phyloP scores from a whole-genome alignment of 2,888 invertebrate genomes.

The Andricus curvator region DNA sequence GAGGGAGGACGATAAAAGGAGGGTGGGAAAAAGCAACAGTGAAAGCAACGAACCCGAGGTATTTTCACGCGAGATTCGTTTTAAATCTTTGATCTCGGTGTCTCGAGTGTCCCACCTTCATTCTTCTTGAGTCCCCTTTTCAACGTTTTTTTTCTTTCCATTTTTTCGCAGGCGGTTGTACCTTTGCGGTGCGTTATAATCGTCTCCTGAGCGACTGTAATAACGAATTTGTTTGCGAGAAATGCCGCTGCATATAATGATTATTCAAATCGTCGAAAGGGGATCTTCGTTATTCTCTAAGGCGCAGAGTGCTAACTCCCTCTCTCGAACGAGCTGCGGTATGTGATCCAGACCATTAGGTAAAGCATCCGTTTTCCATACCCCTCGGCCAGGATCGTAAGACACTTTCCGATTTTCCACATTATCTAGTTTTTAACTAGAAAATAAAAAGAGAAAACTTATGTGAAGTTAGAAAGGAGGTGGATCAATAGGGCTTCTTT shows the following conservation, averaged over 20 bases:
- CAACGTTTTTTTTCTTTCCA: background rate
- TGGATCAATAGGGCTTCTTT: too few species aligned
- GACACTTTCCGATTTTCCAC: background rate
- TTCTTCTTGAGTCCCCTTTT: conserved; percentile 2
- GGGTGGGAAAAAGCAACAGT: conserved; percentile 18
- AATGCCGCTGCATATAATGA: conserved; percentile 76
- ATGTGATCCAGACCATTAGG: conserved; percentile 75
- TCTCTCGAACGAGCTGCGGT: conserved; percentile 58
- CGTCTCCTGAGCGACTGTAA: conserved; percentile 43
- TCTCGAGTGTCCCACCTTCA: conserved; percentile 38
- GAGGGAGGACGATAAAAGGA: conserved; percentile 41
- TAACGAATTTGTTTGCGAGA: conserved; percentile 73
- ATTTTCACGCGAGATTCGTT: conserved; percentile 34
- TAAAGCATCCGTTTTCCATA: conserved; percentile 63
- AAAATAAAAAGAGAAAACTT: background rate
- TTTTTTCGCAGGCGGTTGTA: background rate
- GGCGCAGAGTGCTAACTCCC: conserved; percentile 46
- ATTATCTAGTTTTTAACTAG: background rate
- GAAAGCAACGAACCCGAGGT: conserved; percentile 23
- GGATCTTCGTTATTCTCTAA: conserved; percentile 53
- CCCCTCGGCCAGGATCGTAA: conserved; percentile 51
- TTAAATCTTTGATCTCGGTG: conserved; percentile 42
- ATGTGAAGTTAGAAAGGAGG: too few species aligned
- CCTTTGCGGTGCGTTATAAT: conserved; percentile 21
- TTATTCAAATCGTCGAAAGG: conserved; percentile 75